phyloP scores from a whole-genome alignment of 2,797 vertebrate genomes.

The Gallinago nigripennis region DNA sequence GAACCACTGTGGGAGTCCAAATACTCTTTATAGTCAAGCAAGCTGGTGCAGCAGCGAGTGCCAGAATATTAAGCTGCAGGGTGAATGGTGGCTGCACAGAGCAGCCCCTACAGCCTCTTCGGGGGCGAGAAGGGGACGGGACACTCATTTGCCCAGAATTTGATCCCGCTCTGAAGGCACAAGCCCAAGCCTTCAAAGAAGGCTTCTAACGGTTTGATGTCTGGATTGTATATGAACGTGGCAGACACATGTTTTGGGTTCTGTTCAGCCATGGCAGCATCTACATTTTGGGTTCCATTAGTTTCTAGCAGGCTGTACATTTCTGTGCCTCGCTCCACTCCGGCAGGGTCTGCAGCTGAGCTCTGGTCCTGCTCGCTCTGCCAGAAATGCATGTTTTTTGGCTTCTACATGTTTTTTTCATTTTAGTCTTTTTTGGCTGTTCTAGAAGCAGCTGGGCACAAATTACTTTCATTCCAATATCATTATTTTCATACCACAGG shows the following conservation, averaged over 20 bases:
- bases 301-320: background rate
- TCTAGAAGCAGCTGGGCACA: slow-evolving; percentile 1
- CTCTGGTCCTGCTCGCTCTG: background rate
- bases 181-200: background rate
- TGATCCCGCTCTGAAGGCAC: background rate
- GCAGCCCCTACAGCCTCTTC: background rate
- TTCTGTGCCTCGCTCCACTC: rapidly evolving
- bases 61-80: background rate
- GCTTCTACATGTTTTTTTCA: background rate
- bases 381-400: background rate
- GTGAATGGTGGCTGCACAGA: background rate
- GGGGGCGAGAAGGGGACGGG: background rate
- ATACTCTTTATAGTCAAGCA: background rate
- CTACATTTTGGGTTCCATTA: background rate
- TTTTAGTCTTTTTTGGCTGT: background rate
- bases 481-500: background rate
- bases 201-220: background rate
- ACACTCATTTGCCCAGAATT: background rate
- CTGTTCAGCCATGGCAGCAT: background rate
- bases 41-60: background rate
- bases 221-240: background rate
- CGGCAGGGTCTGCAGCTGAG: background rate
- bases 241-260: background rate
- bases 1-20: slow-evolving; percentile 30
- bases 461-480: background rate